phyloP scores from a whole-genome alignment of 2,113 vertebrate genomes.

The Ceyx cyanopectus region DNA sequence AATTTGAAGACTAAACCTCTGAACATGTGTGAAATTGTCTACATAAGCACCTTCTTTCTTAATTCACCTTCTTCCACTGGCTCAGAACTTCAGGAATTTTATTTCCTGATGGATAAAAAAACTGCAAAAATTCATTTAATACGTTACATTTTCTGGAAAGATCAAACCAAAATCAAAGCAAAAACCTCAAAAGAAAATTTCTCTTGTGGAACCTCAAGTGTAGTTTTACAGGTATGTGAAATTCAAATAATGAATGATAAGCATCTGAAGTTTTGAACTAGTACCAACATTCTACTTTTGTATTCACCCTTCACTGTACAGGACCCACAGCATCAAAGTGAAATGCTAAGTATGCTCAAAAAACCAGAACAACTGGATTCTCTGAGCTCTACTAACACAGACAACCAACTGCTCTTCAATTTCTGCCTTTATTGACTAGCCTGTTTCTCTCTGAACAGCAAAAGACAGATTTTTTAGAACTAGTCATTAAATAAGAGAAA shows the following conservation, averaged over 20 bases:
- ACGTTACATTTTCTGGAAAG: neutral
- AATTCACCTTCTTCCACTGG: neutral
- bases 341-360: neutral
- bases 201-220: neutral
- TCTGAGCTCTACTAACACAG: neutral
- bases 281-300: neutral
- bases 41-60: neutral
- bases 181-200: constrained; percentile 9
- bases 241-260: neutral
- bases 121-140: neutral
- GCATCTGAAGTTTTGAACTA: neutral
- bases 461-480: neutral
- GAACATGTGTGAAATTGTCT: neutral
- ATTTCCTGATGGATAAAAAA: neutral
- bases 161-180: constrained; percentile 23
- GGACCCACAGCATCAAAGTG: neutral
- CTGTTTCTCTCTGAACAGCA: neutral
- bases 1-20: neutral
- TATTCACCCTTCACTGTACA: neutral
- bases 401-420: neutral
- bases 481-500: neutral
- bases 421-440: neutral
- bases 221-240: constrained; percentile 9
- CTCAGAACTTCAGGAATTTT: neutral
- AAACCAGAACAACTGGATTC: constrained; percentile 32